Evolutionary conservation across 2,888 invertebrate genomes (phyloP), one percentile per base, ranked within the genome.

Genomic region (Eupsilia transversa): DNA sequence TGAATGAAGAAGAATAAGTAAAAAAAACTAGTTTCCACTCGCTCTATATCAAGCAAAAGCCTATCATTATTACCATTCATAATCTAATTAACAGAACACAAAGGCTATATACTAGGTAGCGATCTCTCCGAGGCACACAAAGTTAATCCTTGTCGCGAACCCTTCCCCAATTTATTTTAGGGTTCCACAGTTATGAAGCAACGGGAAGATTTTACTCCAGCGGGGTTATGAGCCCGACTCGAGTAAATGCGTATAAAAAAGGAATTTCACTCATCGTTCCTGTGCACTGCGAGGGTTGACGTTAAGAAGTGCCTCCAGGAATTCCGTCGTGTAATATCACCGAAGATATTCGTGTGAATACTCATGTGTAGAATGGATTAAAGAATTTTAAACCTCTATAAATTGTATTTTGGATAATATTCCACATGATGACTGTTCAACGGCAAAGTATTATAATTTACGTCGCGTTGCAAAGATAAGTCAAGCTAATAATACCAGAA

Each of bases 141-240:
- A 86, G 84, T 86, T 75, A 86, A 80, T 84, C 80, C 74, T 78
- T 79, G 77, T 80, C 74, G 67, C 64, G 56, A 77, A 82, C 72
- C 80, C 78, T 77, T 74, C 38, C 68, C 76, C 66, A 84, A 84
- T 86, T 84, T 80, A 86, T 82, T 84, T 82, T 79, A 66, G 86
- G 82, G 82, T 80, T 86, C 86, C 38, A 70, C 79, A 79, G 86
- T 86, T 86, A 84, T 77, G 82, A 86, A 86, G 80, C 80, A 84
- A 54, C 79, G 61, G 82, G 76, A 84, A 79, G 82, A 84, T 86
- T 86, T 80, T 71, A 61, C 77, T 77, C 76, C 68, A 64, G 70
- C 73, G 65, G 73, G 73, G 75, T 79, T 86, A 82, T 79, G 86
- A 82, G 77, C 65, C 72, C 76, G 82, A 73, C 72, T 84, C 74